Conservation (phyloP, 2,797 vertebrate species). For the Simalia tracyae region DNA sequence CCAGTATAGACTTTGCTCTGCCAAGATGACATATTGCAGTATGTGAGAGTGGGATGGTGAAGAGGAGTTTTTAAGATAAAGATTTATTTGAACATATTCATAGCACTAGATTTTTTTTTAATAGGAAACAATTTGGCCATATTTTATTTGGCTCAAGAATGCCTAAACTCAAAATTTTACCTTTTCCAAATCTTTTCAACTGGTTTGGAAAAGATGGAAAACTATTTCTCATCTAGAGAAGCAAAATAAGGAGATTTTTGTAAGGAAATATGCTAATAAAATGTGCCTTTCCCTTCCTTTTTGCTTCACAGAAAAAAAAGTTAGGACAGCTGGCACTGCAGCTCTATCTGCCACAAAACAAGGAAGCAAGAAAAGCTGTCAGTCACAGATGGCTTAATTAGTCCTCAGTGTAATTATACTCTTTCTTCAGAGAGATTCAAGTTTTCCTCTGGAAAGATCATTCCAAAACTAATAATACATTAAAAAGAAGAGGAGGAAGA, state of each 20-base stretch:
- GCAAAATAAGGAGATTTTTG: constrained; percentile 36
- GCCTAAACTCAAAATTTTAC: background rate
- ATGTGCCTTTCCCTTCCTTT: constrained; percentile 49
- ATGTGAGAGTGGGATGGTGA: background rate
- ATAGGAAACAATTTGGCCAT: background rate
- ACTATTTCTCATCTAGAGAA: constrained; percentile 40
- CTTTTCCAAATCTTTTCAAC: background rate
- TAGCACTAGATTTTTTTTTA: background rate
- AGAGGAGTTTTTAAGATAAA: background rate
- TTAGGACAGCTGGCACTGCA: constrained; percentile 57
- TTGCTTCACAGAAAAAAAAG: constrained; percentile 19
- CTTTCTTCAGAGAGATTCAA: constrained; percentile 61
- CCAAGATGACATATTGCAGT: background rate
- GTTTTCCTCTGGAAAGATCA: constrained; percentile 70
- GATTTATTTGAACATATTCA: constrained; percentile 28
- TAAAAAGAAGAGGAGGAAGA: constrained; percentile 61
- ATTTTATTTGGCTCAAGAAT: background rate
- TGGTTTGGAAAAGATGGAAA: constrained; percentile 17
- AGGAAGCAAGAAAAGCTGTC: constrained; percentile 65
- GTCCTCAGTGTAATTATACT: constrained; percentile 71
- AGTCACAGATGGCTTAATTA: constrained; percentile 74
- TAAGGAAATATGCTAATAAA: constrained; percentile 55
- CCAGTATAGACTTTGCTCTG: background rate
- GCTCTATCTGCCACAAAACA: constrained; percentile 66
- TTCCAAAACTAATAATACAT: constrained; percentile 71